These are phyloP conservation scores for Zeuzera pyrina DNA, from an alignment of 2,888 invertebrate genomes.

Conservation along the genomic window DNA sequence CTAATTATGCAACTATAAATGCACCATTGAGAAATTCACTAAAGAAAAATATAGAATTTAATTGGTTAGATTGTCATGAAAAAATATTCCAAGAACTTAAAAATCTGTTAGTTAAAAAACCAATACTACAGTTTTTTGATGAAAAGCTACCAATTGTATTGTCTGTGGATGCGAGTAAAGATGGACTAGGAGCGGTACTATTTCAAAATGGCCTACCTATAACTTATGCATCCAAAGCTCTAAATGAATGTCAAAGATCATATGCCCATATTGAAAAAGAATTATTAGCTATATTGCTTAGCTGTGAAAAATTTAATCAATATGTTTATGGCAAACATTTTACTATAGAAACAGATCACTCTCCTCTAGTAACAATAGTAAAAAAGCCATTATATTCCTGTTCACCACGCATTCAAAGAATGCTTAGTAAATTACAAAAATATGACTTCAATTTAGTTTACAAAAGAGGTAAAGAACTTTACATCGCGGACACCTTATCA, in stretches of 20 bases:
- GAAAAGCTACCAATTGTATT: constrained; percentile 10
- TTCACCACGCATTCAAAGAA: too few species aligned
- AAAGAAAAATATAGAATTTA: constrained; percentile 4
- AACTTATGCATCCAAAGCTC: neutral
- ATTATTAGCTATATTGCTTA: constrained; percentile 11
- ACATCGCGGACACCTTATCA: too few species aligned
- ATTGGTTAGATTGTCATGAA: neutral
- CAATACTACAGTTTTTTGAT: constrained; percentile 15
- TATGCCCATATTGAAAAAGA: neutral
- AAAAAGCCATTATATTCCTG: constrained; percentile 13
- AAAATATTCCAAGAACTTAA: neutral
- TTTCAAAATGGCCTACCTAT: neutral
- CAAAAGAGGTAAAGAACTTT: neutral
- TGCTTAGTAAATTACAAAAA: too few species aligned
- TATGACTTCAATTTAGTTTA: too few species aligned
- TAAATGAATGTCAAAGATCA: neutral
- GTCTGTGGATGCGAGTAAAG: constrained; percentile 14
- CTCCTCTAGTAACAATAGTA: constrained; percentile 10
- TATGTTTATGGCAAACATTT: constrained; percentile 12
- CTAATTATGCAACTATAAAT: neutral
- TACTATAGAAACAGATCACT: constrained; percentile 14
- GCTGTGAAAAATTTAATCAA: constrained; percentile 10
- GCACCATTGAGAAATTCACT: constrained; percentile 3
- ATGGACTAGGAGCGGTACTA: constrained; percentile 17
- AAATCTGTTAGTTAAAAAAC: constrained; percentile 1